phyloP scores from a whole-genome alignment of 2,113 vertebrate genomes.

The Rissa tridactyla region DNA sequence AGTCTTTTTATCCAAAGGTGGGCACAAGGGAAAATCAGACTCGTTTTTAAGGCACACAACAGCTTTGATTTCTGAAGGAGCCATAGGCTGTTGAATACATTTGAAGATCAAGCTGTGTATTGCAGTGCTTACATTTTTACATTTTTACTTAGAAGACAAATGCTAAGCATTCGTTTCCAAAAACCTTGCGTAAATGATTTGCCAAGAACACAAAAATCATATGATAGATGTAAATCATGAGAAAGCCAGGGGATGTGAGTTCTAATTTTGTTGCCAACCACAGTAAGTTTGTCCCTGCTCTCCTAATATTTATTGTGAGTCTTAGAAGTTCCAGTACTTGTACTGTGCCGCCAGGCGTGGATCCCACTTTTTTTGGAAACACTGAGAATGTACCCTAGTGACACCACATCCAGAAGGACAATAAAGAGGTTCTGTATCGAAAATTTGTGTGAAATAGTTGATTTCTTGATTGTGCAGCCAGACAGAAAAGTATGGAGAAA shows the following conservation, averaged over 20 bases:
- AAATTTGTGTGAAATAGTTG: not conserved
- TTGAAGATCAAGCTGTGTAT: not conserved
- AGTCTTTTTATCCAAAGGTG: not conserved
- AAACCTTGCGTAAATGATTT: not conserved
- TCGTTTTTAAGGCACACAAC: slow-evolving; percentile 13
- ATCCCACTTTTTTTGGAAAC: not conserved
- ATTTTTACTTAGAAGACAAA: not conserved
- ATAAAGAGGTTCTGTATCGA: not conserved
- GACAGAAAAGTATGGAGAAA: not conserved
- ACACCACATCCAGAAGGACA: not conserved
- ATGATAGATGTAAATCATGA: not conserved
- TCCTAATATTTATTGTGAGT: not conserved
- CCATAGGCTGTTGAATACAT: not conserved
- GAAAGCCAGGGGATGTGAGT: not conserved
- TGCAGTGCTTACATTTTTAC: not conserved
- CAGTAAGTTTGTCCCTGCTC: not conserved
- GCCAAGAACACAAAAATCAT: not conserved
- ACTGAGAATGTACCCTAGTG: not conserved
- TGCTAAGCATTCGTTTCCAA: not conserved
- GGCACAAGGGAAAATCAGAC: not conserved
- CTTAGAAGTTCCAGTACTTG: not conserved
- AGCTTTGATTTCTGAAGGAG: not conserved
- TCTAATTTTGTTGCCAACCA: not conserved
- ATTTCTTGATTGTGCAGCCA: not conserved
- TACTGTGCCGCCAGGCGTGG: not conserved